Percentiles rank a stretch among this genome's conserved stretches.
Conservation (phyloP, 2,797 vertebrate genomes). For the Tarsius wallacei region DNA sequence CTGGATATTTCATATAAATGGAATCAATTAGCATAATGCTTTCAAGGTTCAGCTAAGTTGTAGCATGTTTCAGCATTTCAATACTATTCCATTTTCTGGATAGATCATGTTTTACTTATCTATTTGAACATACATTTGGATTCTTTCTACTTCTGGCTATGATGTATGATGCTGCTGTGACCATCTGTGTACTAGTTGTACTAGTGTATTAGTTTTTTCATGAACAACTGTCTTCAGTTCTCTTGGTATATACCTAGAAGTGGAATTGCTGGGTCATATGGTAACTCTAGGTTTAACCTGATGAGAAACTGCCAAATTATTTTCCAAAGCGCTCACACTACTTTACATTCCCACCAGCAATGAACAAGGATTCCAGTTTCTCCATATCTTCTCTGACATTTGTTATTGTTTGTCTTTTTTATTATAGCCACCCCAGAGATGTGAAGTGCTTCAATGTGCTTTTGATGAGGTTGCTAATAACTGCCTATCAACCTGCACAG, state of each 20-base stretch:
- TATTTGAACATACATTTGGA: neutral
- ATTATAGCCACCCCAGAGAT: neutral
- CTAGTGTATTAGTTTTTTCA: neutral
- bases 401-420: neutral
- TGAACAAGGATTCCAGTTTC: neutral
- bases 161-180: neutral
- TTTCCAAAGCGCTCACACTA: neutral
- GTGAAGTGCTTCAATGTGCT: neutral
- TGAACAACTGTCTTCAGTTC: neutral
- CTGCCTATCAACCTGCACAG: neutral
- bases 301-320: neutral
- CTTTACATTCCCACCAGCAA: neutral
- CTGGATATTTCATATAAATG: neutral
- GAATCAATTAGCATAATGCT: neutral
- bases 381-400: neutral
- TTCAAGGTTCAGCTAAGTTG: neutral
- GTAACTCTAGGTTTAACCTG: neutral
- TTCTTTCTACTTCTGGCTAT: neutral
- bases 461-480: neutral
- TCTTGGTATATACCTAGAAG: neutral
- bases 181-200: neutral
- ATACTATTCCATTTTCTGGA: neutral
- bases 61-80: neutral
- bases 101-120: neutral
- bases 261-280: neutral